Conservation (phyloP, 1,140 invertebrate species). For the Drosophila parabipectinata region DNA sequence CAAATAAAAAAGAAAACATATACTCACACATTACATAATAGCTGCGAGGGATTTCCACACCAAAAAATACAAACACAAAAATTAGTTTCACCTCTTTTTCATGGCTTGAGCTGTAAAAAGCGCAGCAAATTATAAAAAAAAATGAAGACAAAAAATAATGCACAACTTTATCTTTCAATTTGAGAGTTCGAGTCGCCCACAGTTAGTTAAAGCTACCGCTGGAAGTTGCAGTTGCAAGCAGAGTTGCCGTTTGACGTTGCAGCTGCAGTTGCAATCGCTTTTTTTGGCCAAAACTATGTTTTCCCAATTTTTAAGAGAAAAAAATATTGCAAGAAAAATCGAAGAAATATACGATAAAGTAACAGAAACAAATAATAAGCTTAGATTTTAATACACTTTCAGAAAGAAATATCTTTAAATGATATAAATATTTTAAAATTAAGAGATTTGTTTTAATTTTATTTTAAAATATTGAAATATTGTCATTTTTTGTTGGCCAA, state of each 20-base stretch:
- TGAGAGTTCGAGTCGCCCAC: conserved; percentile 53
- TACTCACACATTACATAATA: conserved; percentile 33
- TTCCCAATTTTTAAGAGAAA: conserved; percentile 34
- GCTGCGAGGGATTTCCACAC: conserved; percentile 47
- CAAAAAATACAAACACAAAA: conserved; percentile 48
- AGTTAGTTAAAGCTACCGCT: conserved; percentile 42
- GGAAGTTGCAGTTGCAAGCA: conserved; percentile 31
- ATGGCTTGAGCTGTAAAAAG: conserved; percentile 70
- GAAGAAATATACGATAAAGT: background rate
- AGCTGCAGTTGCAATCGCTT: conserved; percentile 58
- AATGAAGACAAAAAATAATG: conserved; percentile 24
- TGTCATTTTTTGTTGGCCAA: too few relatives aligned
- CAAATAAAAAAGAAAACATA: conserved; percentile 31
- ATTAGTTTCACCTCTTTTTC: conserved; percentile 81
- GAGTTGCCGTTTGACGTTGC: conserved; percentile 9
- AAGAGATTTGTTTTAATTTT: background rate
- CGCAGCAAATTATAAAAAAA: conserved; percentile 69
- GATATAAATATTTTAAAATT: too few relatives aligned
- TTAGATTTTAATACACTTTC: too few relatives aligned
- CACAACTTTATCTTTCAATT: conserved; percentile 49
- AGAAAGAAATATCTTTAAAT: too few relatives aligned
- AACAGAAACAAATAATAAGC: too few relatives aligned
- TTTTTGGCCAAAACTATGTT: conserved; percentile 36
- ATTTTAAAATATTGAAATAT: background rate
- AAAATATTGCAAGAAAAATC: conserved; percentile 27